These are phyloP conservation scores for Flabesymbios commensalis DNA, from an alignment of 2,888 invertebrate species.

Conservation along the genomic window DNA sequence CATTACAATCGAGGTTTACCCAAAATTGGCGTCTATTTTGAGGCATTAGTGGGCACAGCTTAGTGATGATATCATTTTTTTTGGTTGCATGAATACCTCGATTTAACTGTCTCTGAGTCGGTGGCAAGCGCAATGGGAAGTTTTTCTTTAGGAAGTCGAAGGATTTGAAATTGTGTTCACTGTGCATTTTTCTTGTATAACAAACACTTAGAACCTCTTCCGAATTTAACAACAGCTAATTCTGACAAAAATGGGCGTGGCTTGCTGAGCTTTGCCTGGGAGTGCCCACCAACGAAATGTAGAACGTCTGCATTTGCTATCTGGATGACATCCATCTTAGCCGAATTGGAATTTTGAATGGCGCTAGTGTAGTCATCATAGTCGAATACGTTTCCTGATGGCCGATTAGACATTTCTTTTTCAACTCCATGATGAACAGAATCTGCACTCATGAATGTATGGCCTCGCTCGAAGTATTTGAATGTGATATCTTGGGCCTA, in stretches of 20 bases:
- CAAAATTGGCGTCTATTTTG: conserved; percentile 1
- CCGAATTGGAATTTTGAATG: conserved; percentile 10
- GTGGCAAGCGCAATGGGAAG: not conserved
- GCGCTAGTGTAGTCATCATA: conserved; percentile 12
- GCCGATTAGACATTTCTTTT: conserved; percentile 8
- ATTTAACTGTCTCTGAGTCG: not conserved
- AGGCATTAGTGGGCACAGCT: conserved; percentile 16
- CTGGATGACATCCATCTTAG: conserved; percentile 17
- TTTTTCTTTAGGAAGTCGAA: not conserved
- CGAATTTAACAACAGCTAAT: conserved; percentile 1
- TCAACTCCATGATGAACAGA: conserved; percentile 22
- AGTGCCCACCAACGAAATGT: conserved; percentile 8
- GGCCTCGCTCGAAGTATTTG: conserved; percentile 21
- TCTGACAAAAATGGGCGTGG: not conserved
- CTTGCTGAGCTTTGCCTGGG: conserved; percentile 10
- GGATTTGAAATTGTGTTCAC: not conserved
- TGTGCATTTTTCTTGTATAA: not conserved
- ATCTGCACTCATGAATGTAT: conserved; percentile 27
- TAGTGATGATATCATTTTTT: conserved; percentile 12
- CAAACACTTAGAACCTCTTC: not conserved
- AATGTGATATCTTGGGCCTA: conserved; percentile 13
- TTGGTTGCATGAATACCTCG: conserved; percentile 1
- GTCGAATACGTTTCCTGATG: conserved; percentile 15
- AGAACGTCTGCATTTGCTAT: conserved; percentile 9
- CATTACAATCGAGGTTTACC: conserved; percentile 5